Evolutionary conservation across 2,888 invertebrate species (phyloP), one percentile per base, ranked within the genome.

Genomic region (Yponomeuta sedellus): DNA sequence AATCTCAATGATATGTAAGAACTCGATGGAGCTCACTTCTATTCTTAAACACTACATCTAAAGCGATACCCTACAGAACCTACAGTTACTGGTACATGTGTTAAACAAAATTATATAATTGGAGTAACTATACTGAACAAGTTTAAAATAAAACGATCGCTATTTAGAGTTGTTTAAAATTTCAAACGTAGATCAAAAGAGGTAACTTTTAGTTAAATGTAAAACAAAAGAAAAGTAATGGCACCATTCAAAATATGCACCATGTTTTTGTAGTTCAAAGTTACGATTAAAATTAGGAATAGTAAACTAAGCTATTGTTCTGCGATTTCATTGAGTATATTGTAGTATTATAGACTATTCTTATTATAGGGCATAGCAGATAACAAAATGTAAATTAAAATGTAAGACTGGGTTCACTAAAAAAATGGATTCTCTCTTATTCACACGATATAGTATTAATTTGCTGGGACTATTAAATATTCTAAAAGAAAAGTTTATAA

Each of bases 1-100:
- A 88, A 88, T 87, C 87, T 88, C 86, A 88, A 85, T 91, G 90
- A 91, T 91, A 91, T 91, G 90, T 91, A 80, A 87, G 86, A 88
- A 88, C 90, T 89, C 89, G 79, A 81, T 74, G 81, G 87, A 88
- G 88, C 81, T 84, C 86, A 80, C 77, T 87, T 87, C 86, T 82
- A 80, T 74, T 71, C 83, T 86, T 87, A 87, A 67, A 82, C 71
- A 77, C 90, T 91, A 90, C 85, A 76, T 83, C 86, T 87, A 88
- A 89, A 89, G 91, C 90, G 79, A 84, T 86, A 85, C 73, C 78
- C 86, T 88, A 88, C 80, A 19, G 28, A 25, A 57, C 64, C 56
- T 57, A 22, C 57, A 52, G 20, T 72, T 77, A 77, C 83, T 77
- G 79, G 80, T 87, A 80, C 86, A 85, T 80, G 34, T 75, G 77